phyloP scores from a whole-genome alignment of 30 jellyfish, hydroid and myxozoan genomes.

The Turritopsis dohrnii region DNA sequence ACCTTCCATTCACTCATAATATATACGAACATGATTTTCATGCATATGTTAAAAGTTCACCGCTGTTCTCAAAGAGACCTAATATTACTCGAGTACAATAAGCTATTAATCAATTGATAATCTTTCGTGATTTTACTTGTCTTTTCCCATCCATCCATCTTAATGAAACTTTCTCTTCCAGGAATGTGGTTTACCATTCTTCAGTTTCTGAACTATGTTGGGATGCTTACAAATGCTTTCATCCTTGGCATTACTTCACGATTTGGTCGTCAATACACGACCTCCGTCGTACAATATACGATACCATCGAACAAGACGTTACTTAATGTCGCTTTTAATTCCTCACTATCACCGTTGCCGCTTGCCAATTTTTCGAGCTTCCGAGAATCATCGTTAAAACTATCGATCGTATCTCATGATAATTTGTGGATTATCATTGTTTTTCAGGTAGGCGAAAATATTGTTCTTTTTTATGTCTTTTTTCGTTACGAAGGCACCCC shows the following conservation, averaged over 20 bases:
- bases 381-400: not conserved
- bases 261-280: slow-evolving; percentile 61
- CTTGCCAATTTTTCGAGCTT: slow-evolving; percentile 2
- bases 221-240: slow-evolving; percentile 73
- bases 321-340: slow-evolving; percentile 16
- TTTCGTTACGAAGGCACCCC: not conserved
- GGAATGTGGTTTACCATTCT: slow-evolving; percentile 86
- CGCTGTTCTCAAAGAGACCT: not conserved
- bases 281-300: slow-evolving; percentile 4
- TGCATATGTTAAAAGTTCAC: not conserved
- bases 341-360: slow-evolving; percentile 19
- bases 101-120: not conserved
- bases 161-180: no score
- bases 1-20: not conserved
- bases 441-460: slow-evolving; percentile 48
- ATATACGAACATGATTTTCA: not conserved
- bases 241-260: slow-evolving; percentile 59
- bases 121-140: not conserved
- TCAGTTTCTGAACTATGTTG: slow-evolving; percentile 60
- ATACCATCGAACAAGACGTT: slow-evolving; percentile 35
- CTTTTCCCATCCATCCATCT: not conserved
- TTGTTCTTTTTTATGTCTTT: not conserved
- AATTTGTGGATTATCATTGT: slow-evolving; percentile 65
- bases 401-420: slow-evolving; percentile 16
- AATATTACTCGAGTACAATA: not conserved